Percentiles rank a stretch among this genome's conserved stretches.
Conservation (phyloP, 2,888 invertebrate species). For the Hermaeophaga mercurialis region DNA sequence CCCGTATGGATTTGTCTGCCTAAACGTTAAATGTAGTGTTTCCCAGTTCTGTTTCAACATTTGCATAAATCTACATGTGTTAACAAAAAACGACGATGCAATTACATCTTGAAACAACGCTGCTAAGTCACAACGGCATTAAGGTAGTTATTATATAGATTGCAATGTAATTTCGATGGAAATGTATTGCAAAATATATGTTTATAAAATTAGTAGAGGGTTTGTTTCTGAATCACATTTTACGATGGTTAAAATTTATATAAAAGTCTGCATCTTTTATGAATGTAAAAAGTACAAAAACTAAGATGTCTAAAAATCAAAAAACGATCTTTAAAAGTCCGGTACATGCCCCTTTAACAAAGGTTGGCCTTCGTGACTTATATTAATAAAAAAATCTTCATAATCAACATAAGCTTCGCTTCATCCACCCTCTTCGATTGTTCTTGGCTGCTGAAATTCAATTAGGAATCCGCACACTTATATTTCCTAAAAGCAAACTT, state of each 20-base stretch:
- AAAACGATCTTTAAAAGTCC: too few species aligned
- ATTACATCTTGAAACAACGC: constrained; percentile 3
- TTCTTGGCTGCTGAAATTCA: constrained; percentile 8
- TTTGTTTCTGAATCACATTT: too few species aligned
- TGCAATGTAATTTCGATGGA: too few species aligned
- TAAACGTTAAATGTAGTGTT: constrained; percentile 19
- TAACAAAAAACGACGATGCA: constrained; percentile 17
- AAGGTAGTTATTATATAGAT: too few species aligned
- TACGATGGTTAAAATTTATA: too few species aligned
- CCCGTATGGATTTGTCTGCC: constrained; percentile 12
- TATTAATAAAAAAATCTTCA: not conserved
- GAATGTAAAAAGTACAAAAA: too few species aligned
- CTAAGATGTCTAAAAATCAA: too few species aligned
- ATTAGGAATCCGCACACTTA: constrained; percentile 1
- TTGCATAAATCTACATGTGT: constrained; percentile 25
- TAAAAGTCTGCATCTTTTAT: too few species aligned
- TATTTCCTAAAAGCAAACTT: constrained; percentile 25
- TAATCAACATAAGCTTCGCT: not conserved
- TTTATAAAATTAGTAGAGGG: too few species aligned
- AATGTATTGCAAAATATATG: too few species aligned
- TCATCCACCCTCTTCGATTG: not conserved
- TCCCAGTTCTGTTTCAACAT: constrained; percentile 12
- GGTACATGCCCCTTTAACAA: too few species aligned
- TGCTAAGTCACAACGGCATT: not conserved
- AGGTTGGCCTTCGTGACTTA: not conserved